Evolutionary conservation across 2,888 invertebrate genomes (phyloP), one percentile per base, ranked within the genome.

Genomic region (Tinea pellionella): DNA sequence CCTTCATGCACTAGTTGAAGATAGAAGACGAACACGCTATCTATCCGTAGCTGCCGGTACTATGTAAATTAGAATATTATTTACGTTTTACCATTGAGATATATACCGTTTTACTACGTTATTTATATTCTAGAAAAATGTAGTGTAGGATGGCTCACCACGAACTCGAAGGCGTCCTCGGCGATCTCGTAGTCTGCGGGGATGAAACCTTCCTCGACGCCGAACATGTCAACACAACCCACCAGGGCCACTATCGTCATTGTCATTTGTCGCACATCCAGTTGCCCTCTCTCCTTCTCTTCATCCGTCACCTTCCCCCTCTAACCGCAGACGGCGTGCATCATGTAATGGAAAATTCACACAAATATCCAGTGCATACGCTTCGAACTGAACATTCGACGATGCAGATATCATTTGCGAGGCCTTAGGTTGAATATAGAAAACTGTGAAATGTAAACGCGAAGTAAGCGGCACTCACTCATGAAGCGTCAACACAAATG

Each of bases 91-190:
- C n/a, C n/a, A n/a, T n/a, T n/a, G n/a, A n/a, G n/a, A n/a, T n/a
- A n/a, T n/a, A n/a, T n/a, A n/a, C n/a, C n/a, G n/a, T n/a, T n/a
- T n/a, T 24, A 24, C 24, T 24, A 24, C 73, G 57, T 61, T 60
- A 56, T 62, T 63, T 57, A 64, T 61, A 60, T 6, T 24, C 3
- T 24, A 24, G 24, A 24, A 24, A 24, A 24, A 24, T 3, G 6
- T 6, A 24, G 6, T 6, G 6, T 3, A 24, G 24, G 24, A 24
- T 24, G 3, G 24, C 42, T 55, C n/a, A 87, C 86, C 85, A 85
- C 86, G 73, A 82, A 86, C 66, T 85, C 83, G 67, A 83, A 65
- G 9, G 86, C 86, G 73, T 87, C 86, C 69, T 86, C 83, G 41
- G 84, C 82, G 59, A 85, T 85, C 65, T 87, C 86, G 63, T 73